A percentile compares a stretch with the other conserved stretches of the same genome.
Conservation (phyloP, 1,140 invertebrate genomes). For the Matsumurasca onukii region DNA sequence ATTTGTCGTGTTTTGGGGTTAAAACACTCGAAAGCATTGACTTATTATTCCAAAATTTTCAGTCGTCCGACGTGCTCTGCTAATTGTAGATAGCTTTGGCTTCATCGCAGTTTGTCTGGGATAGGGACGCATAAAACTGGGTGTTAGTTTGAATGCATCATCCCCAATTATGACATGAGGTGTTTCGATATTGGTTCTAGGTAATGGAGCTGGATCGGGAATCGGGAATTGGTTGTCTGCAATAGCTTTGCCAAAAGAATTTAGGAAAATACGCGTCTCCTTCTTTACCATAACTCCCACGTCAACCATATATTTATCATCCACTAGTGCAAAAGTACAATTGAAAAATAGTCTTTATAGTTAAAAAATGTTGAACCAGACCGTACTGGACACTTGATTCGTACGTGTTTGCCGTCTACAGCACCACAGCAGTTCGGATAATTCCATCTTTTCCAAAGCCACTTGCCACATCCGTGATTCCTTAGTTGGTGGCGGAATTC, state of each 20-base stretch:
- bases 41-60: too few relatives aligned
- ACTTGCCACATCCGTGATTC: not conserved
- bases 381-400: not conserved
- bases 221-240: not conserved
- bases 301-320: not conserved
- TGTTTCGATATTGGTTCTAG: not conserved
- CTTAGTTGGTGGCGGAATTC: not conserved
- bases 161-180: not conserved
- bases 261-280: not conserved
- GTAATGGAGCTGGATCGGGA: not conserved
- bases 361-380: not conserved
- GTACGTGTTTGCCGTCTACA: not conserved
- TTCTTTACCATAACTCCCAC: not conserved
- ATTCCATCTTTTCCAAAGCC: not conserved
- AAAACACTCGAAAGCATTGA: too few relatives aligned
- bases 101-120: too few relatives aligned
- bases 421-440: not conserved
- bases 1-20: too few relatives aligned
- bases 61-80: too few relatives aligned
- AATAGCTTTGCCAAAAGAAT: not conserved
- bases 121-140: not conserved
- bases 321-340: not conserved
- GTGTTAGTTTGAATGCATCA: not conserved
- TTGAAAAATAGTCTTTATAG: not conserved
- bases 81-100: too few relatives aligned